Conservation (phyloP, 2,113 vertebrate species). For the Mastomys natalensis region DNA sequence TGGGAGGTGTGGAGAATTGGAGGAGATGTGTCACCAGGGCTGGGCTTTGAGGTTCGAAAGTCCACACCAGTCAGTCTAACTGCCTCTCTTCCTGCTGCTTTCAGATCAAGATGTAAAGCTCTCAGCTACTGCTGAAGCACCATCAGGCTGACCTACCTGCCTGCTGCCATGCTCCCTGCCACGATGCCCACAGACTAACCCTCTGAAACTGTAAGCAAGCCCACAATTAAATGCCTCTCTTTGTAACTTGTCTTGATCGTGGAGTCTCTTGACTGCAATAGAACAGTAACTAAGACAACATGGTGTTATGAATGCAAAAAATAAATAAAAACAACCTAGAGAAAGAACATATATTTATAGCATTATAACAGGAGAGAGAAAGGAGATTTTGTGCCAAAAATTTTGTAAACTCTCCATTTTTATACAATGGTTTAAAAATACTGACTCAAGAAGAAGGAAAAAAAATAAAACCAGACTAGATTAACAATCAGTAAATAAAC, state of each 20-base stretch:
- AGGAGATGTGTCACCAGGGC: background rate
- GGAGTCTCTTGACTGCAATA: background rate
- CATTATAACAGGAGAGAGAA: background rate
- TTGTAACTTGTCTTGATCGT: background rate
- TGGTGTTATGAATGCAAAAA: slow-evolving; percentile 5
- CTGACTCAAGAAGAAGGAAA: slow-evolving; percentile 38
- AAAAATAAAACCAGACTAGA: slow-evolving; percentile 45
- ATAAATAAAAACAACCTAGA: background rate
- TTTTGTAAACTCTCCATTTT: slow-evolving; percentile 12
- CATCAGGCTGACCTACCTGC: background rate
- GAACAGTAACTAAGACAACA: background rate
- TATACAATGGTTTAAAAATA: slow-evolving; percentile 31
- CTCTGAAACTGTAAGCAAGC: background rate
- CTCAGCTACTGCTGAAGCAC: background rate
- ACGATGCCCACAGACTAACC: background rate
- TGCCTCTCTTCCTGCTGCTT: background rate
- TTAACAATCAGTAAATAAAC: slow-evolving; percentile 45
- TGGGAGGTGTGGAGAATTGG: background rate
- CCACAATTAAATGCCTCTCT: background rate
- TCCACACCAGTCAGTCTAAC: background rate
- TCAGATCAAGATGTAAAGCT: background rate
- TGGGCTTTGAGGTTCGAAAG: background rate
- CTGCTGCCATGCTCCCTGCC: background rate
- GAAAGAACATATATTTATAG: slow-evolving; percentile 4
- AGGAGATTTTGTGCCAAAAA: slow-evolving; percentile 30